Evolutionary conservation across 2,888 invertebrate genomes (phyloP), one percentile per base, ranked within the genome.

Genomic region (Rhingia campestris): DNA sequence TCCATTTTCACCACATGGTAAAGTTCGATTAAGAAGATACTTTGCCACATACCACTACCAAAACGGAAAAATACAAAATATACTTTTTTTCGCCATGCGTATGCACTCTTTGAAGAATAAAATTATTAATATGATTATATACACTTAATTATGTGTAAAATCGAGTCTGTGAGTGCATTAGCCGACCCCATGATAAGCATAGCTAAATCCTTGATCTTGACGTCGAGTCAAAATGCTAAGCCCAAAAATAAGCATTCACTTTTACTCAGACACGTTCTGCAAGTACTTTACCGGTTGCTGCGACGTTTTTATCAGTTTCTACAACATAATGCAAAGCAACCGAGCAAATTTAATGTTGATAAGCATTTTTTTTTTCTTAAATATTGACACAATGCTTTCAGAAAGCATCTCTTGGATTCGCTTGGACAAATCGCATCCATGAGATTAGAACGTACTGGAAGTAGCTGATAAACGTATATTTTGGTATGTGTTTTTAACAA

Each of bases 31-130:
- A 2, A 22, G 22, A 2, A 22, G 22, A 22, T 22, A 22, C 22
- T 22, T 22, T 22, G 22, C 22, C 22, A 22, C 22, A 22, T 22
- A 2, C 22, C 22, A 22, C 22, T 22, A 2, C 22, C 22, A 22
- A 22, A 22, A 22, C 1, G 2, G 2, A 22, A 22, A 22, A 22
- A 2, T 22, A 22, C 2, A 22, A 22, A 2, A 22, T 22, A 22
- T 22, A 22, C 22, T 2, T 22, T 22, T 22, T 22, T 22, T 22
- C n/a, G 22, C 58, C 33, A 30, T 22, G 32, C 51, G 61, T 54
- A 54, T 63, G 61, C 72, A 82, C 81, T 82, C 81, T 82, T 82
- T 82, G 72, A 77, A 73, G 63, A 61, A 73, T 67, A 49, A 73
- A 77, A 58, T 45, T 45, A 53, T 5, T 45, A 51, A n/a, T 22